These are phyloP conservation scores for Salmo trutta DNA, from an alignment of 2,797 vertebrate species.

Conservation along the genomic window DNA sequence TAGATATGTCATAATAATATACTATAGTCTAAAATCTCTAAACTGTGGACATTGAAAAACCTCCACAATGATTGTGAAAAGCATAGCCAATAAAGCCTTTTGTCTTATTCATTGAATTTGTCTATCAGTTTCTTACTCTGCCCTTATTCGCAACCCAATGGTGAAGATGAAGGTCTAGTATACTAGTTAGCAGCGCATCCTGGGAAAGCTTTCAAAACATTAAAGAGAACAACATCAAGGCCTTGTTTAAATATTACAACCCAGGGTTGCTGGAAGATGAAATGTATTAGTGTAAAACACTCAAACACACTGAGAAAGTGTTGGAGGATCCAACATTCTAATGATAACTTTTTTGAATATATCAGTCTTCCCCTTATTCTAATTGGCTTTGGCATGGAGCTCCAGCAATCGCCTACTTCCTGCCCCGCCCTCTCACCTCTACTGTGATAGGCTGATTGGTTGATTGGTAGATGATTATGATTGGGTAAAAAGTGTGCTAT, in stretches of 20 bases:
- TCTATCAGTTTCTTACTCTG: neutral
- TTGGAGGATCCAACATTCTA: neutral
- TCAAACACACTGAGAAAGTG: neutral
- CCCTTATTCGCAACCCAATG: neutral
- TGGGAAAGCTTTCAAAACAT: slow-evolving; percentile 21
- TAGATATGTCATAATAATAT: neutral
- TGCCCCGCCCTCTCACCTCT: neutral
- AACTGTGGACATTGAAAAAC: neutral
- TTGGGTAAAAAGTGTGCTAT: slow-evolving; percentile 1
- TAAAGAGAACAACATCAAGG: slow-evolving; percentile 22
- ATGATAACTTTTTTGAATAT: neutral
- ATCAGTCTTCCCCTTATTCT: neutral
- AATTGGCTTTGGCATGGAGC: neutral
- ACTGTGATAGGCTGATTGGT: neutral
- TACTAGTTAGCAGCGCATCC: slow-evolving; percentile 22
- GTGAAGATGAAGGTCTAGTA: neutral
- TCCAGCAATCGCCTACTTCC: neutral
- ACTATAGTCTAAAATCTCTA: no score
- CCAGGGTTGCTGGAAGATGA: neutral
- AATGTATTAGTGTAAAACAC: neutral
- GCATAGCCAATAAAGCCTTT: neutral
- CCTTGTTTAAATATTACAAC: slow-evolving; percentile 17
- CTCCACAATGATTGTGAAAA: slow-evolving; percentile 3
- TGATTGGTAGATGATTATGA: neutral
- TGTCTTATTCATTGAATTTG: neutral